phyloP scores from a whole-genome alignment of 2,888 invertebrate genomes.

The Linnaemya tessellans region DNA sequence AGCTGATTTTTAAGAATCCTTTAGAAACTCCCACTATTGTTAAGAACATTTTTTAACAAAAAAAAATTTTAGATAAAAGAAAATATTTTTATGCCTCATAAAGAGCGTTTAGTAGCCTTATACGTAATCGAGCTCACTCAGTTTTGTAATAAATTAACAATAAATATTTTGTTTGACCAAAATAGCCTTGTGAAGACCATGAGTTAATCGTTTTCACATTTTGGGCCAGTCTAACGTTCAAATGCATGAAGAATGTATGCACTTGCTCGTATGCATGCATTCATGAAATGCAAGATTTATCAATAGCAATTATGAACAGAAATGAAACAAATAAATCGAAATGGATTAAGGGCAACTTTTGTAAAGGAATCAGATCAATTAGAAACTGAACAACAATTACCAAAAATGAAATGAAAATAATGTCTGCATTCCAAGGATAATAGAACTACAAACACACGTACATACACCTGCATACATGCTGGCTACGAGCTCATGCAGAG shows the following conservation, averaged over 20 bases:
- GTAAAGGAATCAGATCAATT: conserved; percentile 27
- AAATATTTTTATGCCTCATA: too few relatives aligned
- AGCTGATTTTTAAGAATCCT: too few relatives aligned
- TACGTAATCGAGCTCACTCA: too few relatives aligned
- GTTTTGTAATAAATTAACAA: too few relatives aligned
- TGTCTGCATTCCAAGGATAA: conserved; percentile 14
- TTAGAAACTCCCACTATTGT: too few relatives aligned
- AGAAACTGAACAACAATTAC: conserved; percentile 29
- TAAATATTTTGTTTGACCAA: too few relatives aligned
- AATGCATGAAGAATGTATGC: neutral
- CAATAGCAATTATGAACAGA: conserved; percentile 34
- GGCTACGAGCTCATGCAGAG: neutral
- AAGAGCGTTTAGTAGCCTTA: too few relatives aligned
- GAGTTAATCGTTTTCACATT: too few relatives aligned
- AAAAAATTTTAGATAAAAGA: too few relatives aligned
- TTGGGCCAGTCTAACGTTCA: neutral
- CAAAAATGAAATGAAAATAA: conserved; percentile 3
- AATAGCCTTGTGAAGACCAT: too few relatives aligned
- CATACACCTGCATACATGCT: neutral
- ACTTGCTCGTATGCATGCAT: neutral
- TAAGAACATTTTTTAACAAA: too few relatives aligned
- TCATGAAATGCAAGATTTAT: conserved; percentile 2
- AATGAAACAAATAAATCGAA: conserved; percentile 51
- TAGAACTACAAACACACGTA: neutral
- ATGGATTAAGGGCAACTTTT: conserved; percentile 44